Base-by-base conservation (phyloP, 2,888 invertebrate genomes). In the Pinctada fucata region DNA sequence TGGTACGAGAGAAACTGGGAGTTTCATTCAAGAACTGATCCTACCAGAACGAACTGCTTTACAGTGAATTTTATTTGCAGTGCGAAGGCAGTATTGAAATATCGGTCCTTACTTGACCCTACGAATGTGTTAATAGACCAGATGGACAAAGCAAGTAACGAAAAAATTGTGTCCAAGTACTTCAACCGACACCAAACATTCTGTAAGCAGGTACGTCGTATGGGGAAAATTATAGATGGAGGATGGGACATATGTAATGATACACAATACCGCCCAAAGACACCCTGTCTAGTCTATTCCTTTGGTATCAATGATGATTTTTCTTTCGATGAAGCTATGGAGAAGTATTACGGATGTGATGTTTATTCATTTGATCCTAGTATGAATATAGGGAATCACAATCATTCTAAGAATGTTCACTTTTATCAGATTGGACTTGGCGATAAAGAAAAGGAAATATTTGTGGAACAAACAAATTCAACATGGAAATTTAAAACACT, bases 271-370 rank as follows among this genome's bases (percentile, higher is more conserved):
- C 52, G 72, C 1, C 72, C 72, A 5, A 52, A 63, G 58, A 5
- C 31, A 10, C 58, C 72, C 10, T 72, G 72, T 63, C 10, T 63
- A 13, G 72, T 72, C 6, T 72, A 72, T n/a, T 72, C 72, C 10
- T 10, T 72, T 13, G 72, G 72, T 47, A 72, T 72, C 10, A 72
- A 58, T 63, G 31, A 31, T 31, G 31, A 31, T 31, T 31, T 31
- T 31, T 31, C 31, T 31, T 31, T 31, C 31, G 72, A 72, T 13
- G 72, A 72, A 13, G 72, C 52, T 63, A 63, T 72, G n/a, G 72
- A 31, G 13, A 72, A 72, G 16, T 63, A 52, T 8, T 72, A 72
- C 48, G 72, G 72, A 72, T 72, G 72, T 72, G 63, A 72, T n/a
- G 31, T 31, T 31, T 31, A 31, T 31, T 31, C 31, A 31, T 31